Evolutionary conservation across 1,140 invertebrate species (phyloP).

Genomic region (Drosophila pectinifera): DNA sequence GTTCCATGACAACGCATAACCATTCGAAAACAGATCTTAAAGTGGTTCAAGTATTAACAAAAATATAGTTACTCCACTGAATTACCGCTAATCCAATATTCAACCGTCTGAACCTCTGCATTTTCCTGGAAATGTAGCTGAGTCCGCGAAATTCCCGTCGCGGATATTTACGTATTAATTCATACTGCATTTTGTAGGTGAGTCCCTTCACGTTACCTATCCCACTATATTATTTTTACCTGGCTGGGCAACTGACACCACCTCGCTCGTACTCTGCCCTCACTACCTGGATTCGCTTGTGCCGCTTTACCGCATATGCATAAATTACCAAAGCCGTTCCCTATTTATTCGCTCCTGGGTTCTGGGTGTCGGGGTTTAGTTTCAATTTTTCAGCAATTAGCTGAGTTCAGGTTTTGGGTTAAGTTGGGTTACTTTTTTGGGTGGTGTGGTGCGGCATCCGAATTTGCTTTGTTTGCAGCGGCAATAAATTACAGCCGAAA

Average conservation of each 20-base stretch:
- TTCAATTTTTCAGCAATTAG: constrained; percentile 70
- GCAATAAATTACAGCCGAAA: constrained; percentile 17
- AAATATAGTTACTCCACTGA: not conserved
- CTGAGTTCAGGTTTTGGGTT: constrained; percentile 63
- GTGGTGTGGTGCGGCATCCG: constrained; percentile 5
- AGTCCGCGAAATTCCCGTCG: constrained; percentile 31
- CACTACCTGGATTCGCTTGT: constrained; percentile 14
- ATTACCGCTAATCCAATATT: constrained; percentile 19
- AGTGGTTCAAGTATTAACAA: not conserved
- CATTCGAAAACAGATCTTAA: not conserved
- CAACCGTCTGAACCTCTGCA: not conserved
- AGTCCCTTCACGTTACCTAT: constrained; percentile 15
- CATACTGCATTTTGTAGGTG: constrained; percentile 30
- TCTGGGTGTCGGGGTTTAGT: constrained; percentile 21
- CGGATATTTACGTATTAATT: constrained; percentile 58
- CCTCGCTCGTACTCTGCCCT: not conserved
- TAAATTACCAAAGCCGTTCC: constrained; percentile 46
- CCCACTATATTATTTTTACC: constrained; percentile 43
- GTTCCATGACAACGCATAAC: not conserved
- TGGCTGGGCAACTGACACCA: constrained; percentile 50
- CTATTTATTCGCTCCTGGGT: constrained; percentile 30
- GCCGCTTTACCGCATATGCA: constrained; percentile 41
- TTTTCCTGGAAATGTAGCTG: constrained; percentile 39
- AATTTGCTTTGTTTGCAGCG: constrained; percentile 10
- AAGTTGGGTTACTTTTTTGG: constrained; percentile 50